Evolutionary conservation across 2,797 vertebrate species (phyloP).

Genomic region (Menidia menidia): DNA sequence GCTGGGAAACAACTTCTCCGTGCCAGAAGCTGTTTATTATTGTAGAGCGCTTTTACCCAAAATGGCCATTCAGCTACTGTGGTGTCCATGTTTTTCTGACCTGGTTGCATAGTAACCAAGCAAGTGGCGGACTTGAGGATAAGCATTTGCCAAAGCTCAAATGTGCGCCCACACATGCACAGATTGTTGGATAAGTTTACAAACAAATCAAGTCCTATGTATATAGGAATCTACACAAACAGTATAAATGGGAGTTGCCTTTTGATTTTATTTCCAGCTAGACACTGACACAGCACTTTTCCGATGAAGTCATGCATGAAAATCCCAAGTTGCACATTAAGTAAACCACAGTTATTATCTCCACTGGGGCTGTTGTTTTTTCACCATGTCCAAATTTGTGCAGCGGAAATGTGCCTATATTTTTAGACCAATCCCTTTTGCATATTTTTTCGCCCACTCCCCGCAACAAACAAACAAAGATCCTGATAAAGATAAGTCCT

Average conservation of each 20-base stretch:
- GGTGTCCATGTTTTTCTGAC: conserved; percentile 76
- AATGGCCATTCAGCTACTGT: conserved; percentile 80
- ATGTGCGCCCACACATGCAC: conserved; percentile 36
- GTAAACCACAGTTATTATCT: conserved; percentile 50
- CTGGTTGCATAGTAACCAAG: conserved; percentile 77
- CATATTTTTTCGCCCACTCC: not conserved
- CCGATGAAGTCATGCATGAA: conserved; percentile 48
- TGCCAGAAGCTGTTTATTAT: conserved; percentile 81
- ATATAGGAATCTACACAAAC: conserved; percentile 41
- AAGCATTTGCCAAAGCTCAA: conserved; percentile 50
- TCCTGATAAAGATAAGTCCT: conserved; percentile 34
- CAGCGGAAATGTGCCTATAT: conserved; percentile 42
- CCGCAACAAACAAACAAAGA: conserved; percentile 22
- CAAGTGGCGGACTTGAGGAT: conserved; percentile 62
- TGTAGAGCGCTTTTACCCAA: conserved; percentile 79
- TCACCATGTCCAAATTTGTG: conserved; percentile 33
- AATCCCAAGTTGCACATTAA: conserved; percentile 52
- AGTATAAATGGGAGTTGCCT: conserved; percentile 22
- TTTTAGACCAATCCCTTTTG: conserved; percentile 35
- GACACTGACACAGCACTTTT: conserved; percentile 65
- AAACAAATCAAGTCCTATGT: conserved; percentile 38
- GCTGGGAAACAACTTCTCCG: conserved; percentile 77
- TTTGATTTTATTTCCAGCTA: conserved; percentile 24
- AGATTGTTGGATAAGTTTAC: conserved; percentile 28
- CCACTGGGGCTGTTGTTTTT: conserved; percentile 14